These are phyloP conservation scores for Molorchus minor DNA, from an alignment of 2,888 invertebrate genomes.

Conservation along the genomic window DNA sequence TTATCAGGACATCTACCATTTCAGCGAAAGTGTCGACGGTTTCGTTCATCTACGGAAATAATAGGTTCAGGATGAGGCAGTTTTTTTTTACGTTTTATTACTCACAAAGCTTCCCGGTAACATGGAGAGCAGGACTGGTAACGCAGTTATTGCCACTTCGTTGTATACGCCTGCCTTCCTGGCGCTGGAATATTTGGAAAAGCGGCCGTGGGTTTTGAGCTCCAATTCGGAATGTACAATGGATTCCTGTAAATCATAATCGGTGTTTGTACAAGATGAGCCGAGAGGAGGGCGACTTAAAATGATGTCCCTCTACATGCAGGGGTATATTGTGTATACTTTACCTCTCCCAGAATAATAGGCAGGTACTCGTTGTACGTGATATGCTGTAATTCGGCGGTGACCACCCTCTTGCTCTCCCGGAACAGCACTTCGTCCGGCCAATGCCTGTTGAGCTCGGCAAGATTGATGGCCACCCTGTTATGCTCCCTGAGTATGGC, in stretches of 20 bases:
- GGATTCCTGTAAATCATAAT: constrained; percentile 69
- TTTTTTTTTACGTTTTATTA: constrained; percentile 31
- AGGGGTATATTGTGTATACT: too few relatives aligned
- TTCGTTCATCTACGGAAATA: constrained; percentile 65
- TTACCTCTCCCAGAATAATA: constrained; percentile 77
- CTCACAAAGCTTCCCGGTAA: constrained; percentile 74
- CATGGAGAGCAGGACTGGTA: constrained; percentile 80
- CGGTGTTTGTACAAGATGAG: too few relatives aligned
- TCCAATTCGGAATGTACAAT: constrained; percentile 71
- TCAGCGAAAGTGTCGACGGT: constrained; percentile 63
- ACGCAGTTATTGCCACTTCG: constrained; percentile 78
- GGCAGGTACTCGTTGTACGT: constrained; percentile 86
- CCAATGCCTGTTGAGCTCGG: constrained; percentile 80
- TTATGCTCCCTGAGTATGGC: constrained; percentile 82
- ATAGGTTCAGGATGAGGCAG: too few relatives aligned
- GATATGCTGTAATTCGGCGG: constrained; percentile 84
- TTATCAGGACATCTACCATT: constrained; percentile 70
- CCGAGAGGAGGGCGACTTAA: too few relatives aligned
- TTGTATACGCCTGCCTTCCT: constrained; percentile 81
- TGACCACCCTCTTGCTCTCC: constrained; percentile 78
- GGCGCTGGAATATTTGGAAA: constrained; percentile 82
- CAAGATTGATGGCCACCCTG: constrained; percentile 76
- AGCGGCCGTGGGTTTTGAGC: constrained; percentile 75
- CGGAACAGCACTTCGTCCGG: constrained; percentile 79
- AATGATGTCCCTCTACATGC: too few relatives aligned